Evolutionary conservation across 2,113 vertebrate genomes (phyloP).

Genomic region (Callionymus lyra): DNA sequence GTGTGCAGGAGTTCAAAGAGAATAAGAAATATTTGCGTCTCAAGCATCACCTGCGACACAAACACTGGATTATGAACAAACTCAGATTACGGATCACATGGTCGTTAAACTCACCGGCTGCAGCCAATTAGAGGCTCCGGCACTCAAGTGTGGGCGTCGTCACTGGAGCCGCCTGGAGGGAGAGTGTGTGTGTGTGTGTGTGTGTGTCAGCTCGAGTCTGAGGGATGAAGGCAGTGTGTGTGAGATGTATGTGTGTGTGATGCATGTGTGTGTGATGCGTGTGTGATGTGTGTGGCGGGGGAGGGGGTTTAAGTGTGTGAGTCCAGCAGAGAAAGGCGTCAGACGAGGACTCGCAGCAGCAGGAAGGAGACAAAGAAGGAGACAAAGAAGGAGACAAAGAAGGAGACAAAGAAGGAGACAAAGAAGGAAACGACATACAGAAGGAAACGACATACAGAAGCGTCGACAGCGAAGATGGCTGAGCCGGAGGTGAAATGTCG

Average conservation of each 20-base stretch:
- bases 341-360: conserved; percentile 5
- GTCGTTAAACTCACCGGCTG: too few relatives aligned
- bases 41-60: too few relatives aligned
- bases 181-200: conserved; percentile 15
- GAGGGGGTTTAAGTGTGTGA: not conserved
- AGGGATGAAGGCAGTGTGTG: conserved; percentile 27
- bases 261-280: conserved; percentile 19
- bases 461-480: conserved; percentile 30
- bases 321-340: not conserved
- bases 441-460: conserved; percentile 21
- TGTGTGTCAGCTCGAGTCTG: conserved; percentile 42
- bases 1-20: too few relatives aligned
- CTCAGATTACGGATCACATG: too few relatives aligned
- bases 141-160: too few relatives aligned
- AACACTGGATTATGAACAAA: too few relatives aligned
- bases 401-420: conserved; percentile 18
- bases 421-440: conserved; percentile 19
- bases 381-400: conserved; percentile 27
- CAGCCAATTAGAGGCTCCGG: too few relatives aligned
- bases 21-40: too few relatives aligned
- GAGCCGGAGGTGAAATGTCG: conserved; percentile 62
- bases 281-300: conserved; percentile 5
- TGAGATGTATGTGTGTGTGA: conserved; percentile 15
- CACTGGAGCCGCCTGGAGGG: conserved; percentile 14
- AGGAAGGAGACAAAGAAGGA: conserved; percentile 25